These are phyloP conservation scores for Palythoa grandiflora DNA, from an alignment of 92 coral and sea anemone species.

Conservation along the genomic window DNA sequence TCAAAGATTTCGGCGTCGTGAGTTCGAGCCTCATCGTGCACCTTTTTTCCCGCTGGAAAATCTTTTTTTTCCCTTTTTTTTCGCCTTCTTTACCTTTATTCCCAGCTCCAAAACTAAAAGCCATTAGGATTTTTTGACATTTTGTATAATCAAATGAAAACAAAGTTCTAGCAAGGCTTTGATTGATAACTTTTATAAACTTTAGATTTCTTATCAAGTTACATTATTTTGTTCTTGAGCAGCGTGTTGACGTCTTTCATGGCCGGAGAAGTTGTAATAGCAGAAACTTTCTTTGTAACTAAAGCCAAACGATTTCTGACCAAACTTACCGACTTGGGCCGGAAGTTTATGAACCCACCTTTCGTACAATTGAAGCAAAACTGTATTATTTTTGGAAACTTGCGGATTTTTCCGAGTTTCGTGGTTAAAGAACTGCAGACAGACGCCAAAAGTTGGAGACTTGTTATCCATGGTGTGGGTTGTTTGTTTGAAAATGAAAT, in stretches of 20 bases:
- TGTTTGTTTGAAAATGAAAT: slow-evolving; percentile 38
- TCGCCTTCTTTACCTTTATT: slow-evolving; percentile 34
- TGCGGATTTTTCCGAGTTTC: slow-evolving; percentile 35
- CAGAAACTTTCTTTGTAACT: slow-evolving; percentile 45
- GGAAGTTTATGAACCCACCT: slow-evolving; percentile 27
- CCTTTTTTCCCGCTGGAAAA: slow-evolving; percentile 26
- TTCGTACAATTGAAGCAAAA: slow-evolving; percentile 38
- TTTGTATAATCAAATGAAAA: slow-evolving; percentile 26
- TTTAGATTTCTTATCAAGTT: slow-evolving; percentile 47
- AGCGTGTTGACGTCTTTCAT: slow-evolving; percentile 41
- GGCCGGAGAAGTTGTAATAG: slow-evolving; percentile 34
- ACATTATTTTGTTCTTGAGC: slow-evolving; percentile 40
- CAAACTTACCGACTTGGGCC: slow-evolving; percentile 33
- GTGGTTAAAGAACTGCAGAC: slow-evolving; percentile 34
- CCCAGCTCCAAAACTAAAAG: slow-evolving; percentile 36
- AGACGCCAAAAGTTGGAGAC: slow-evolving; percentile 42
- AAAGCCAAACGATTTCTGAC: slow-evolving; percentile 31
- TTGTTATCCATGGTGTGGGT: slow-evolving; percentile 36
- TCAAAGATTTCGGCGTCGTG: slow-evolving; percentile 11
- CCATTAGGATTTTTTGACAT: slow-evolving; percentile 27
- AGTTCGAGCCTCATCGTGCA: slow-evolving; percentile 37
- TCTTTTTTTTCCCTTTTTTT: slow-evolving; percentile 20
- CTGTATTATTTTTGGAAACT: slow-evolving; percentile 43
- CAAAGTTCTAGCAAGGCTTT: slow-evolving; percentile 47
- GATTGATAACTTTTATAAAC: slow-evolving; percentile 41